phyloP scores from a whole-genome alignment of 92 coral and sea anemone species.

The Epizoanthus illoricatus region DNA sequence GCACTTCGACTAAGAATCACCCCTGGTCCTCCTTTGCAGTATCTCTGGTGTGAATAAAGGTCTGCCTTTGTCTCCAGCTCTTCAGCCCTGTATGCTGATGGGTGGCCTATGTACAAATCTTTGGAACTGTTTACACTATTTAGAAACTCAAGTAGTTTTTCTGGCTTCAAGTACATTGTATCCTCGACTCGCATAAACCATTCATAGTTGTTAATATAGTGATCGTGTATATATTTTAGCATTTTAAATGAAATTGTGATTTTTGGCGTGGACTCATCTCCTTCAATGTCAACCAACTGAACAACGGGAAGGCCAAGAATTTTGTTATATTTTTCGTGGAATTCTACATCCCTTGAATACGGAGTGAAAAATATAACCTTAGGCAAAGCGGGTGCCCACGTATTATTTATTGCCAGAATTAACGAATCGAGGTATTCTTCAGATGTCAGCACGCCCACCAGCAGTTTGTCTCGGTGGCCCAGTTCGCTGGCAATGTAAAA shows the following conservation, averaged over 20 bases:
- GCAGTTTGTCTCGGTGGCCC: constrained; percentile 84
- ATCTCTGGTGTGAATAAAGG: constrained; percentile 74
- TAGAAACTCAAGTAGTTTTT: constrained; percentile 72
- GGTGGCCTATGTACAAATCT: constrained; percentile 82
- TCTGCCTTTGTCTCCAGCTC: constrained; percentile 42
- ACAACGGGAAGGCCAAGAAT: constrained; percentile 90
- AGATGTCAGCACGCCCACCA: constrained; percentile 90
- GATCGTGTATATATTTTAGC: constrained; percentile 92
- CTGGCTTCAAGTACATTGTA: constrained; percentile 74
- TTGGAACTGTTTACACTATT: constrained; percentile 84
- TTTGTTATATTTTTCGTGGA: constrained; percentile 90
- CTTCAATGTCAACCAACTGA: constrained; percentile 78
- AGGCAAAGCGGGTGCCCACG: constrained; percentile 90
- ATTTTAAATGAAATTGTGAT: constrained; percentile 85
- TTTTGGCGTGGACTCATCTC: constrained; percentile 78
- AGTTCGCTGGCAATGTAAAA: constrained; percentile 97
- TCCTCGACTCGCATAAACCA: constrained; percentile 97
- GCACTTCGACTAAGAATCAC: constrained; percentile 73
- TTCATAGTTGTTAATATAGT: constrained; percentile 79
- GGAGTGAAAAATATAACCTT: constrained; percentile 85
- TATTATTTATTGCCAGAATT: constrained; percentile 87
- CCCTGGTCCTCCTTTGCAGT: constrained; percentile 88
- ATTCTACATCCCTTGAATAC: constrained; percentile 88
- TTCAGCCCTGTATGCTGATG: constrained; percentile 64
- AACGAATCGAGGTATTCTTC: constrained; percentile 85